Evolutionary conservation across 2,888 invertebrate genomes (phyloP).

Genomic region (Oscheius myriophilus): DNA sequence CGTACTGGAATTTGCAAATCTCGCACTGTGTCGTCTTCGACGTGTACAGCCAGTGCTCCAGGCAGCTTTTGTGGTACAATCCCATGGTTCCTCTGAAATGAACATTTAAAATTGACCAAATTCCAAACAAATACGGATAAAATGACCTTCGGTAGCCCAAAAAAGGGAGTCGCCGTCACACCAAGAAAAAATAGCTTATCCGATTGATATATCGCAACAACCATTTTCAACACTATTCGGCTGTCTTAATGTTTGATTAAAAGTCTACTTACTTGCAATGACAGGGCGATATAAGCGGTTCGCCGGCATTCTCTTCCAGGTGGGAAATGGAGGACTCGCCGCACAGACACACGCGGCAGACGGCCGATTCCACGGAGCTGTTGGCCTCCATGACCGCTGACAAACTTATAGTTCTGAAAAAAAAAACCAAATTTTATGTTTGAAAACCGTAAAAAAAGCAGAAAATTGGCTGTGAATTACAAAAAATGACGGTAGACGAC

Average conservation of each 20-base stretch:
- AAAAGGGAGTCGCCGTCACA: too few species aligned
- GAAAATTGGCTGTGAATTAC: too few species aligned
- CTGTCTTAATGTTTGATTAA: too few species aligned
- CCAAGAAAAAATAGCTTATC: too few species aligned
- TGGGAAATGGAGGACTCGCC: conserved; percentile 71
- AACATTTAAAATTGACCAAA: too few species aligned
- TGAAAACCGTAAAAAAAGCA: too few species aligned
- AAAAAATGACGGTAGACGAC: too few species aligned
- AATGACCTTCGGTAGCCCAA: not conserved
- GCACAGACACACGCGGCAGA: conserved; percentile 76
- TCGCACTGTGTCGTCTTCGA: conserved; percentile 83
- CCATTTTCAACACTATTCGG: too few species aligned
- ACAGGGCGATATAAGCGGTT: conserved; percentile 76
- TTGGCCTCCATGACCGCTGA: not conserved
- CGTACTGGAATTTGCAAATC: conserved; percentile 79
- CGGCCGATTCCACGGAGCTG: conserved; percentile 53
- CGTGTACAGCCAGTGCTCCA: conserved; percentile 80
- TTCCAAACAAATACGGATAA: too few species aligned
- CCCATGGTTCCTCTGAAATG: conserved; percentile 78
- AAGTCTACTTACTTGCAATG: conserved; percentile 73
- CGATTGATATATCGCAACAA: too few species aligned
- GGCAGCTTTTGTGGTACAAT: conserved; percentile 80
- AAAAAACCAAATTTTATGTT: too few species aligned
- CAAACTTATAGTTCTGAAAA: too few species aligned
- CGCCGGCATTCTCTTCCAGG: conserved; percentile 61